A percentile compares a stretch with the other conserved stretches of the same genome.
These are phyloP conservation scores for Uloborus diversus DNA, from an alignment of 1,140 invertebrate species.

Conservation along the genomic window DNA sequence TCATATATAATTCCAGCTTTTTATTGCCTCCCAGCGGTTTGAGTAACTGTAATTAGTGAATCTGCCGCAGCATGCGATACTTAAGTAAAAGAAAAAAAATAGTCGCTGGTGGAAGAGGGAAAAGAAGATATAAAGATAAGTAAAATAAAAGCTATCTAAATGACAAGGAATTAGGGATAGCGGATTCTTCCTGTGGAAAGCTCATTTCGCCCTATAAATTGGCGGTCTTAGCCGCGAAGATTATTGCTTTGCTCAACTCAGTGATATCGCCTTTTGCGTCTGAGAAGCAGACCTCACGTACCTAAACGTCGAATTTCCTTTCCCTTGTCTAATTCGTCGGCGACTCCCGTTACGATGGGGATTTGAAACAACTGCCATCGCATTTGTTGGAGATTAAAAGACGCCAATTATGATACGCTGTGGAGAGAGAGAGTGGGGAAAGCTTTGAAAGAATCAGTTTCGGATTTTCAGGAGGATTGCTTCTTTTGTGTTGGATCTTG, in stretches of 20 bases:
- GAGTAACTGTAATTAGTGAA: slow-evolving; percentile 32
- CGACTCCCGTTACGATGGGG: too few relatives aligned
- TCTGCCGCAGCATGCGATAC: neutral
- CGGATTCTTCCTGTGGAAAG: neutral
- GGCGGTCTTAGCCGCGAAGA: slow-evolving; percentile 34
- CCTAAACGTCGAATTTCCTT: neutral
- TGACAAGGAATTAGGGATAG: slow-evolving; percentile 52
- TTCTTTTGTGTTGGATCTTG: too few relatives aligned
- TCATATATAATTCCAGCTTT: neutral
- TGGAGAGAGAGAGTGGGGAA: too few relatives aligned
- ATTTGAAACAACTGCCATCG: too few relatives aligned
- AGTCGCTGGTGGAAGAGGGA: neutral
- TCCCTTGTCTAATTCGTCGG: too few relatives aligned
- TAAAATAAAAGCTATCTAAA: slow-evolving; percentile 45
- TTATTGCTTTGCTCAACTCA: slow-evolving; percentile 19
- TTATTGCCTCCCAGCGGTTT: slow-evolving; percentile 24
- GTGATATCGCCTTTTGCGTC: slow-evolving; percentile 6
- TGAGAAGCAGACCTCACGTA: neutral
- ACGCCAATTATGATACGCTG: too few relatives aligned
- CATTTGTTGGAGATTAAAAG: too few relatives aligned
- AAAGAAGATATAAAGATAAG: slow-evolving; percentile 12
- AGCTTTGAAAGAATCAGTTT: too few relatives aligned
- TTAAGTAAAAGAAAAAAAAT: neutral
- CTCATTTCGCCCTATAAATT: slow-evolving; percentile 39
- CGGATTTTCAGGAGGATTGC: too few relatives aligned